Conservation (phyloP, 2,797 vertebrate genomes). For the Podarcis siculus region DNA sequence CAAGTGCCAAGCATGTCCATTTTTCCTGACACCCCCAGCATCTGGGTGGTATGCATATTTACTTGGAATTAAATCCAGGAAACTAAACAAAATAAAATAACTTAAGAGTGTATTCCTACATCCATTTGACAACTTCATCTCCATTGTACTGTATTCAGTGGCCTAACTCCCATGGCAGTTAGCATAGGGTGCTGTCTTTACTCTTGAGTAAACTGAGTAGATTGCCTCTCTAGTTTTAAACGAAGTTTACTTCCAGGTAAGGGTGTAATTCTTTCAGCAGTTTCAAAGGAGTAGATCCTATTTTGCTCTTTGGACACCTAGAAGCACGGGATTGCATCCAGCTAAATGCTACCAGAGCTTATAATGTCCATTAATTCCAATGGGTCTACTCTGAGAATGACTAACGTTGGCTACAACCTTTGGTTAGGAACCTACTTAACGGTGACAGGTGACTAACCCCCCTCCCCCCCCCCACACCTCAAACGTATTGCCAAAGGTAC, state of each 20-base stretch:
- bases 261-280: not conserved
- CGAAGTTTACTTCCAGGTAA: not conserved
- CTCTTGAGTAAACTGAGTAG: no score
- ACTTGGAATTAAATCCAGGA: not conserved
- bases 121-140: no score
- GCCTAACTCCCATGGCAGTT: no score
- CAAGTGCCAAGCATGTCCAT: not conserved
- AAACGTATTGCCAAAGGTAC: not conserved
- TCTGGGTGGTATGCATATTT: not conserved
- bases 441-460: not conserved
- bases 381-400: not conserved
- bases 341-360: no score
- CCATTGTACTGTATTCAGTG: no score
- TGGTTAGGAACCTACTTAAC: not conserved
- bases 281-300: not conserved
- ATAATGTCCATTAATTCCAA: no score
- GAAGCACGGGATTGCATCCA: no score
- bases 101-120: no score
- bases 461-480: not conserved
- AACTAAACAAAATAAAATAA: not conserved
- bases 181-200: no score
- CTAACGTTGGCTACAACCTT: no score
- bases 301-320: no score
- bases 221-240: not conserved
- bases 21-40: not conserved